Evolutionary conservation across 2,113 vertebrate species (phyloP).

Genomic region (Fregetta grallaria): DNA sequence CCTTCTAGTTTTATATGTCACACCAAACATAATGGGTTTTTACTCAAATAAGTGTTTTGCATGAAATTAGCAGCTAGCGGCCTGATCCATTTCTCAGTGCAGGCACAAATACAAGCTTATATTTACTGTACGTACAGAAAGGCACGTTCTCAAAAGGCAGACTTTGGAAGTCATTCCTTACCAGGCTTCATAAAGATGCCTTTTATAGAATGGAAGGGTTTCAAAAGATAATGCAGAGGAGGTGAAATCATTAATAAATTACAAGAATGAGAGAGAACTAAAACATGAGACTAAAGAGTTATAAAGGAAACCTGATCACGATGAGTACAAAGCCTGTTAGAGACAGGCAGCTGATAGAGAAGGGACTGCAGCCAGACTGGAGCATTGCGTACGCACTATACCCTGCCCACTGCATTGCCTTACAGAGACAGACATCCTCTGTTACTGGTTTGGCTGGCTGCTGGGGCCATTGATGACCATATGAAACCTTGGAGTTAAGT

Average conservation of each 20-base stretch:
- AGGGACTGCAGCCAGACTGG: conserved; percentile 66
- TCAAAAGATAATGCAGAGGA: conserved; percentile 52
- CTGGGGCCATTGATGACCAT: conserved; percentile 74
- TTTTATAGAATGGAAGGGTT: background rate
- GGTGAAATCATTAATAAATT: conserved; percentile 71
- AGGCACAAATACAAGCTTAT: background rate
- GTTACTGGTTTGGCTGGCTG: conserved; percentile 68
- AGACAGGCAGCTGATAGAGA: conserved; percentile 59
- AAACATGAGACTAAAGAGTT: conserved; percentile 56
- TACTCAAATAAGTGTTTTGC: background rate
- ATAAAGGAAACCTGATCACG: conserved; percentile 67
- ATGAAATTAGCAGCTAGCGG: background rate
- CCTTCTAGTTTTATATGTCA: conserved; percentile 13
- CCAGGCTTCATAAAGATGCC: background rate
- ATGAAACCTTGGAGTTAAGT: conserved; percentile 35
- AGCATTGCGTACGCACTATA: background rate
- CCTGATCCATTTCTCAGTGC: background rate
- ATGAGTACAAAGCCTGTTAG: conserved; percentile 5
- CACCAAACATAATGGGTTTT: conserved; percentile 8
- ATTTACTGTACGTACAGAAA: background rate
- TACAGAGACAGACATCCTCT: conserved; percentile 76
- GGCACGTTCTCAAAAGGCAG: background rate
- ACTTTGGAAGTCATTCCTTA: background rate
- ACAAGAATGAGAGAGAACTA: conserved; percentile 42
- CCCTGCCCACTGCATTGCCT: background rate